These are phyloP conservation scores for Aricia artaxerxes DNA, from an alignment of 2,888 invertebrate genomes.

Conservation along the genomic window DNA sequence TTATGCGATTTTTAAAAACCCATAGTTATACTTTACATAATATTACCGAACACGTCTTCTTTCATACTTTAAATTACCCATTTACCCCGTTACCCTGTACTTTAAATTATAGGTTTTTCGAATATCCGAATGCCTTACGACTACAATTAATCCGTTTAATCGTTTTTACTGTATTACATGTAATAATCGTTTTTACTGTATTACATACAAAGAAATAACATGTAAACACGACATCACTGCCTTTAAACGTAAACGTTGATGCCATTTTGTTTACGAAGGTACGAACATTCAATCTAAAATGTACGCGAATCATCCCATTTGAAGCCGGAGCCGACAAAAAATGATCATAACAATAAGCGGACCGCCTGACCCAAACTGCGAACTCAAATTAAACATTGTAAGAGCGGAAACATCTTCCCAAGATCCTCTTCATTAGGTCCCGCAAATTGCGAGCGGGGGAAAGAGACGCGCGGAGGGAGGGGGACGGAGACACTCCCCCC, in stretches of 20 bases:
- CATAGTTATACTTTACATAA: too few species aligned
- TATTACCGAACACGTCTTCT: too few species aligned
- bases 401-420: constrained; percentile 78
- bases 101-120: too few species aligned
- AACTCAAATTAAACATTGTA: constrained; percentile 80
- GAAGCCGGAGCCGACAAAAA: constrained; percentile 44
- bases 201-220: background rate
- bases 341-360: constrained; percentile 72
- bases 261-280: background rate
- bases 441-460: constrained; percentile 63
- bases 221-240: background rate
- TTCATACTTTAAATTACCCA: too few species aligned
- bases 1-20: too few species aligned
- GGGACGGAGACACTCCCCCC: constrained; percentile 67
- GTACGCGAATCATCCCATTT: background rate
- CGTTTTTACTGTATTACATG: too few species aligned
- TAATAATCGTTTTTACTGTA: too few species aligned
- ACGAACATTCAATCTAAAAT: constrained; percentile 4
- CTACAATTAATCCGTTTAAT: too few species aligned
- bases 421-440: constrained; percentile 79
- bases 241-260: background rate
- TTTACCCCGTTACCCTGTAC: too few species aligned
- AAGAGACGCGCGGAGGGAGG: constrained; percentile 46
- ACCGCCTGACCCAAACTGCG: constrained; percentile 63
- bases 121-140: too few species aligned